Percentiles rank a stretch among this genome's conserved stretches.
phyloP scores from a whole-genome alignment of 1,140 invertebrate genomes.

The Uloborus diversus region DNA sequence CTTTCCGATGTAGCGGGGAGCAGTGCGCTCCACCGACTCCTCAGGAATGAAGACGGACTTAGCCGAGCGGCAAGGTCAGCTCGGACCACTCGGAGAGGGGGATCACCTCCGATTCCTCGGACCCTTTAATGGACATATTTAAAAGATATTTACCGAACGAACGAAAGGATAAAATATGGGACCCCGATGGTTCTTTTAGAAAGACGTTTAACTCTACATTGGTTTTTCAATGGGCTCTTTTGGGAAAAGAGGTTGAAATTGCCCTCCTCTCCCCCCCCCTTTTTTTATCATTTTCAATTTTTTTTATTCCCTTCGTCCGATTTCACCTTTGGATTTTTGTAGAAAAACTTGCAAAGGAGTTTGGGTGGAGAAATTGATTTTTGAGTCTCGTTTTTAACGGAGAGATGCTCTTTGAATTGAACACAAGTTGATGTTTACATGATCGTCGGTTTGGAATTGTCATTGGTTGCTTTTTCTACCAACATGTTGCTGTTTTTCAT shows the following conservation, averaged over 20 bases:
- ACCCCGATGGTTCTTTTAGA: not conserved
- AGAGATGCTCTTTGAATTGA: too few species aligned
- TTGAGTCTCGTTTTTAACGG: too few species aligned
- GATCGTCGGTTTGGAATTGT: too few species aligned
- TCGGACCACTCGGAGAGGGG: not conserved
- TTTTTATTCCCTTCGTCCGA: not conserved
- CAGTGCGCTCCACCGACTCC: conserved; percentile 40
- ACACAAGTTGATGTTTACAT: too few species aligned
- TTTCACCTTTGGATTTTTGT: too few species aligned
- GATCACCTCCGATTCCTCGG: conserved; percentile 13
- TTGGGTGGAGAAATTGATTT: not conserved
- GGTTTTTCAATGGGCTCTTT: conserved; percentile 26
- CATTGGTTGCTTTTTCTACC: too few species aligned
- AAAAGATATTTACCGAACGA: conserved; percentile 42
- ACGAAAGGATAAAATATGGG: not conserved
- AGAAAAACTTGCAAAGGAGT: not conserved
- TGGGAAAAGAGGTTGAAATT: conserved; percentile 3
- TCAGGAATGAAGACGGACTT: conserved; percentile 37
- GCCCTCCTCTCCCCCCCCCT: too few species aligned
- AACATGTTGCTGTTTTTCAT: too few species aligned
- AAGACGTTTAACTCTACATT: conserved; percentile 44
- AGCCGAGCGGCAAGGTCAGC: conserved; percentile 40
- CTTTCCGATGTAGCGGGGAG: conserved; percentile 4
- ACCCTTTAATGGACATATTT: conserved; percentile 54
- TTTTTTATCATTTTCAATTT: too few species aligned